Conservation (phyloP, 2,113 vertebrate species). For the Sylvia atricapilla region DNA sequence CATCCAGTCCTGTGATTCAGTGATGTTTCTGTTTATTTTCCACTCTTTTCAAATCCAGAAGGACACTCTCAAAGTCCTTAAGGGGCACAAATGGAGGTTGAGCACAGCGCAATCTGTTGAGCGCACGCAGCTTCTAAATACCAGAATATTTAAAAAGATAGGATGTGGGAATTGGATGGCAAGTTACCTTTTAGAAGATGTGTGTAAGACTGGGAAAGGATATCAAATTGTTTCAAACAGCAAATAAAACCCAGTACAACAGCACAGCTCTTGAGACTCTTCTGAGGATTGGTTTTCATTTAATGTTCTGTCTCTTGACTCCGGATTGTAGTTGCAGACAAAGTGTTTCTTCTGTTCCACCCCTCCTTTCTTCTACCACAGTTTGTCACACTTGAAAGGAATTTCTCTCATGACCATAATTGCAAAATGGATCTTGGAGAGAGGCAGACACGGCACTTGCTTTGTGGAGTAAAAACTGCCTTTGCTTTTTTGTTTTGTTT, state of each 20-base stretch:
- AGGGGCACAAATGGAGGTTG: neutral
- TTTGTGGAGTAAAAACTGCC: neutral
- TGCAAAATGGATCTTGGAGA: neutral
- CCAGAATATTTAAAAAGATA: neutral
- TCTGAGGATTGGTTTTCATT: neutral
- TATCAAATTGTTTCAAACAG: neutral
- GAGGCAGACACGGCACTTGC: neutral
- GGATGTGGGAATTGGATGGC: neutral
- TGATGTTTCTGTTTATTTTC: neutral
- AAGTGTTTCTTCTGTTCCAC: neutral
- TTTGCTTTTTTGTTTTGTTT: neutral
- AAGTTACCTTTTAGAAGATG: neutral
- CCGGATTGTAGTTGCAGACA: neutral
- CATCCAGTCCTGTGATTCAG: neutral
- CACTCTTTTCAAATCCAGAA: neutral
- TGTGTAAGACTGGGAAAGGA: fast-evolving
- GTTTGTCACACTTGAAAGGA: neutral
- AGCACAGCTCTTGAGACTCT: neutral
- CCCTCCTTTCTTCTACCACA: neutral
- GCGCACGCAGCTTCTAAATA: fast-evolving
- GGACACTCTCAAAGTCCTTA: neutral
- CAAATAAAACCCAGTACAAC: neutral
- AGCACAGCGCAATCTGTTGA: neutral
- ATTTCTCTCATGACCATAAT: neutral
- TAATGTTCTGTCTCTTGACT: neutral